Percentiles rank a stretch among this genome's conserved stretches.
phyloP scores from a whole-genome alignment of 2,797 vertebrate species.

The Prunella strophiata region DNA sequence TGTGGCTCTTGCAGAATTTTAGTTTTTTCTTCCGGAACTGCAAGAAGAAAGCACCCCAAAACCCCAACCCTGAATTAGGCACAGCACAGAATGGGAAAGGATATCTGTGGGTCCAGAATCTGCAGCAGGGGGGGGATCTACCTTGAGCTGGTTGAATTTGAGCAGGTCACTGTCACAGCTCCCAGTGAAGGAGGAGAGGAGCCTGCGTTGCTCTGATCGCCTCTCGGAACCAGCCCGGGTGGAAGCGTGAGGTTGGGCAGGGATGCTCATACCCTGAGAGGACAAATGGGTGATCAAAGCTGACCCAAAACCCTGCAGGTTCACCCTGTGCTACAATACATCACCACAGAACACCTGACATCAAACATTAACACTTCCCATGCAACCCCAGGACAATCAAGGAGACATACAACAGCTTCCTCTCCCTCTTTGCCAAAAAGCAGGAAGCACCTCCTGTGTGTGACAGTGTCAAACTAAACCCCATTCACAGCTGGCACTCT shows the following conservation, averaged over 20 bases:
- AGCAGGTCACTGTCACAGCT: slow-evolving; percentile 97
- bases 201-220: slow-evolving; percentile 92
- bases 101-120: neutral
- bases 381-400: neutral
- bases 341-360: neutral
- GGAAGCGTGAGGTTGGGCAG: slow-evolving; percentile 93
- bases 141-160: slow-evolving; percentile 99
- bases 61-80: neutral
- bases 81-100: neutral
- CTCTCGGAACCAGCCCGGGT: slow-evolving; percentile 94
- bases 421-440: neutral
- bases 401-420: neutral
- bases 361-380: slow-evolving; percentile 2
- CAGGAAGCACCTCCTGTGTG: neutral
- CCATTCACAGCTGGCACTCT: neutral
- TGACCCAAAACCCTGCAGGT: neutral
- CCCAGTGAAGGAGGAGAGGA: slow-evolving; percentile 91
- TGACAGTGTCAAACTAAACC: neutral
- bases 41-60: neutral
- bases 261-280: slow-evolving; percentile 95
- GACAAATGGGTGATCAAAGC: slow-evolving; percentile 27
- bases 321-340: neutral
- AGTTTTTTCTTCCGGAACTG: slow-evolving; percentile 99
- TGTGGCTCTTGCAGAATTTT: slow-evolving; percentile 94
- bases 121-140: slow-evolving; percentile 34